Evolutionary conservation across 1,140 invertebrate genomes (phyloP).

Genomic region (Drosophila equinoxialis): DNA sequence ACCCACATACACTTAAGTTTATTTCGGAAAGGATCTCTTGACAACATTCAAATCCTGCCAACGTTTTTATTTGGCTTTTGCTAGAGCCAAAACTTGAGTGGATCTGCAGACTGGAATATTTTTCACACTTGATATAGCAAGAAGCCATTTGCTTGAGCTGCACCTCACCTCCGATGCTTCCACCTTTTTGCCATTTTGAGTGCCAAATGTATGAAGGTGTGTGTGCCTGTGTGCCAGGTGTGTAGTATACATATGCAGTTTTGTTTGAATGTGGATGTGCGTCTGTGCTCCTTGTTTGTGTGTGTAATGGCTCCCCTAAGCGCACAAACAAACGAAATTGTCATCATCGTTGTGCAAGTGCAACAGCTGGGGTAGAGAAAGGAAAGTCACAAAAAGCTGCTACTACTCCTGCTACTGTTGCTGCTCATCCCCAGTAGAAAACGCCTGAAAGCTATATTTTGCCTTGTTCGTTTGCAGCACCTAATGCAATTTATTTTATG

Average conservation of each 20-base stretch:
- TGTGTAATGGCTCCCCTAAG: conserved; percentile 69
- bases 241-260: conserved; percentile 7
- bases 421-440: conserved; percentile 11
- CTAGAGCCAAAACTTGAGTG: conserved; percentile 28
- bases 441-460: conserved; percentile 47
- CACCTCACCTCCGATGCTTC: conserved; percentile 43
- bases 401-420: conserved; percentile 19
- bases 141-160: conserved; percentile 58
- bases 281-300: conserved; percentile 36
- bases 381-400: conserved; percentile 22
- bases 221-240: conserved; percentile 28
- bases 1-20: not conserved
- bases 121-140: conserved; percentile 73
- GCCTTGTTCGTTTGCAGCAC: conserved; percentile 44
- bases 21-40: conserved; percentile 14
- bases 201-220: conserved; percentile 26
- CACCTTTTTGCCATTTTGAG: conserved; percentile 30
- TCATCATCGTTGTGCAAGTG: conserved; percentile 40
- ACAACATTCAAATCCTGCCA: conserved; percentile 49
- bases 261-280: not conserved
- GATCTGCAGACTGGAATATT: conserved; percentile 44
- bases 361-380: not conserved
- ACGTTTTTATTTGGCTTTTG: conserved; percentile 23
- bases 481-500: conserved; percentile 80
- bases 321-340: conserved; percentile 68